Evolutionary conservation across 2,113 vertebrate species (phyloP).

Genomic region (Pseudorectes ferrugineus): DNA sequence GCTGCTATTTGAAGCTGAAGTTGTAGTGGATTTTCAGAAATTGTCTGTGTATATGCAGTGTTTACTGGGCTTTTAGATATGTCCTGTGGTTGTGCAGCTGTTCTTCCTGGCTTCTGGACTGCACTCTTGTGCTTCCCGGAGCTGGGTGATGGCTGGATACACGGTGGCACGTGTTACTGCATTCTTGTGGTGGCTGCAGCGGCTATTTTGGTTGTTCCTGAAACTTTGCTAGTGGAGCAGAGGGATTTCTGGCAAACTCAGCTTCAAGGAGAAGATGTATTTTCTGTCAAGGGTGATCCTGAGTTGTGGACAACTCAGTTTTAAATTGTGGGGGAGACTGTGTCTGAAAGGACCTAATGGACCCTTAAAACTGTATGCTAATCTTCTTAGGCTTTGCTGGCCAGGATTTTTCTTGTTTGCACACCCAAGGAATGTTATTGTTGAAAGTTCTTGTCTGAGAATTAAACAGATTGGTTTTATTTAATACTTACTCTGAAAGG

Average conservation of each 20-base stretch:
- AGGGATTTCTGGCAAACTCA: neutral
- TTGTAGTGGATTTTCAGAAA: neutral
- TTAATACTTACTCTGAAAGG: neutral
- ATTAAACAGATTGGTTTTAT: conserved; percentile 18
- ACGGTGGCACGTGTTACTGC: fast-evolving
- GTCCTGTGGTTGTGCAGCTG: neutral
- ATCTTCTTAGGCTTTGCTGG: conserved; percentile 21
- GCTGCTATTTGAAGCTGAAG: neutral
- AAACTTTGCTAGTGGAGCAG: neutral
- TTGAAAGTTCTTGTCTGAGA: conserved; percentile 3
- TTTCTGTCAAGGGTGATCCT: neutral
- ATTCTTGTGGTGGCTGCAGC: neutral
- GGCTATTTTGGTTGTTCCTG: neutral
- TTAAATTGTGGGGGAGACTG: neutral
- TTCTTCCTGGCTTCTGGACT: neutral
- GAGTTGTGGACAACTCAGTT: neutral
- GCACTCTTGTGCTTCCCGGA: neutral
- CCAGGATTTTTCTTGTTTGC: conserved; percentile 10
- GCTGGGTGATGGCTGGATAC: neutral
- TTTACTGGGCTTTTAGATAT: neutral
- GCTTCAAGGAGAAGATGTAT: neutral
- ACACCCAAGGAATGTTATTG: conserved; percentile 1
- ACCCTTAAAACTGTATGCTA: neutral
- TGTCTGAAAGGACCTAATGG: neutral
- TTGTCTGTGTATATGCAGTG: fast-evolving